Evolutionary conservation across 2,888 invertebrate genomes (phyloP), one percentile per base, ranked within the genome.

Genomic region (Noctua fimbriata): DNA sequence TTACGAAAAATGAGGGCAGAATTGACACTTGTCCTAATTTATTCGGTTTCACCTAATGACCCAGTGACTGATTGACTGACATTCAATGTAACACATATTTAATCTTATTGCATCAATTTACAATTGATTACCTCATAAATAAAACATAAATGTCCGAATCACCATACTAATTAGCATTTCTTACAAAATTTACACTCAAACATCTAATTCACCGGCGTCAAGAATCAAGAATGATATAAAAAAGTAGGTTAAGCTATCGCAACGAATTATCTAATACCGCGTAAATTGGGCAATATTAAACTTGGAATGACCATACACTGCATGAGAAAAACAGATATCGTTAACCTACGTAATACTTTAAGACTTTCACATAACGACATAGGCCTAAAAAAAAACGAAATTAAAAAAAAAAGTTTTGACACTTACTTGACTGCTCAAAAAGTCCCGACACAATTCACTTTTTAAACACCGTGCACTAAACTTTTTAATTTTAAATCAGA

Each of bases 241-340:
- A 89, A 90, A 90, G 86, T 90, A 80, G 90, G 91, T 76, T 88
- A 80, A 28, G 73, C 73, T 87, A 88, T 84, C 83, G 91, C 85
- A 90, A 89, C 73, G 72, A 86, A 90, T 89, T 90, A 90, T 89
- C 91, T 90, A 90, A 90, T 84, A 84, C 73, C 72, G 70, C 66
- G 77, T 74, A 88, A 90, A 90, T 90, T 90, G 86, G 85, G 89
- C 89, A 90, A 90, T 69, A 36, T 75, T 80, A 72, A 88, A 86
- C 75, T 84, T 81, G 85, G 80, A 76, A 66, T 69, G 65, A 55
- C 74, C 80, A 81, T 84, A 84, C 74, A 81, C 77, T 78, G 85
- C 79, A 89, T 76, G 83, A 79, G 81, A 77, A 84, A 78, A 73
- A 69, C 74, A 66, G 66, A 75, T 65, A 77, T 55, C n/a, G 58